Evolutionary conservation across 2,113 vertebrate genomes (phyloP), one percentile per base, ranked within the genome.

Genomic region (Sturnira hondurensis): DNA sequence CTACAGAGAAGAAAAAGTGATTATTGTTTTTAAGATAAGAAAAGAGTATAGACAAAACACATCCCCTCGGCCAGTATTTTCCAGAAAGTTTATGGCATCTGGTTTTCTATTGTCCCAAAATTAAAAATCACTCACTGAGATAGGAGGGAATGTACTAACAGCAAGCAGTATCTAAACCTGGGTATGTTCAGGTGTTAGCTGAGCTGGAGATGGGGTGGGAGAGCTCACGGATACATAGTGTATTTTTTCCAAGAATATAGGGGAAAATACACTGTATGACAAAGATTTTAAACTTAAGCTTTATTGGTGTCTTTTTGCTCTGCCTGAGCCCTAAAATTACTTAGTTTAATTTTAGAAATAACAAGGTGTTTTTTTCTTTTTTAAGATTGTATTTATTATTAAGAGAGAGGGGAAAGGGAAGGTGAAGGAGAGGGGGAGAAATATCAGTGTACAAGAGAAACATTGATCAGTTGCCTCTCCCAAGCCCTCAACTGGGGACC

Each of bases 291-390:
- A 89, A 13, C 14, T 68, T 89, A 47, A 45, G 28, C 26, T 80
- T 11, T 91, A 0, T 56, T 92, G 15, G 19, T 77, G 1, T 61
- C 70, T 86, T 93, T 76, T 38, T 38, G 8, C 47, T 93, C 24
- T 89, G 22, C 11, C 4, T 63, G 52, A 85, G 65, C 52, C 7
- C 78, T 81, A n/a, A 81, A 68, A 63, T 95, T 71, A 85, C 41
- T 94, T 86, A 61, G 33, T 68, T 84, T 71, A 33, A 65, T 84
- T 95, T 93, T 94, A 95, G 58, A 82, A 93, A 26, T 73, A 84
- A 61, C 24, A 61, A 61, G 58, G 13, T 63, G 4, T 31, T 63
- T 63, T 63, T 63, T 61, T 4, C 15, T 63, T 63, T 61, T 63
- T 63, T 31, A 63, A 58, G 24, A 28, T 61, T 61, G 24, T 28